These are phyloP conservation scores for Drosophila histrio DNA, from an alignment of 2,888 invertebrate genomes.

Conservation along the genomic window DNA sequence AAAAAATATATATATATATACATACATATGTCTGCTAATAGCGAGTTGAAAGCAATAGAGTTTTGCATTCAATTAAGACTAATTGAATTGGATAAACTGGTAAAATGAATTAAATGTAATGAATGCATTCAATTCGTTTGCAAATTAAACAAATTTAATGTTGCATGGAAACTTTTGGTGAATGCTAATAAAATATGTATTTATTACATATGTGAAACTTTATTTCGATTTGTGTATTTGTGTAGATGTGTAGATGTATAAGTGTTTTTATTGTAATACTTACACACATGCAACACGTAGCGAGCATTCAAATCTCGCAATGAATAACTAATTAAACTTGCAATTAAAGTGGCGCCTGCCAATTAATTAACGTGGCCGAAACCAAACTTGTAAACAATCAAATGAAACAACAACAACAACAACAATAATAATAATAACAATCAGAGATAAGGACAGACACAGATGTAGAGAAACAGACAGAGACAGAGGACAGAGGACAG, in stretches of 20 bases:
- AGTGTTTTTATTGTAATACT: not conserved
- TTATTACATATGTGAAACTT: not conserved
- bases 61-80: slow-evolving; percentile 10
- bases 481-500: not conserved
- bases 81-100: slow-evolving; percentile 3
- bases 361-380: slow-evolving; percentile 37
- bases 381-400: slow-evolving; percentile 25
- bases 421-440: not conserved
- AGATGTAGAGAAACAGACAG: not conserved
- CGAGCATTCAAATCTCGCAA: slow-evolving; percentile 27
- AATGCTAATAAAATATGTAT: slow-evolving; percentile 8
- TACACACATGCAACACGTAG: slow-evolving; percentile 30
- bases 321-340: slow-evolving; percentile 45
- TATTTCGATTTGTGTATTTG: not conserved
- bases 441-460: not conserved
- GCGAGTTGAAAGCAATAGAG: not conserved
- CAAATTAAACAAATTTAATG: slow-evolving; percentile 11
- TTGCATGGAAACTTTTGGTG: not conserved
- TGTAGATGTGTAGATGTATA: not conserved
- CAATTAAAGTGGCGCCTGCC: slow-evolving; percentile 29
- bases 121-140: not conserved
- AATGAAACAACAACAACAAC: slow-evolving; percentile 1
- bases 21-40: not conserved
- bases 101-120: slow-evolving; percentile 11
- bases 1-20: too few species aligned